Percentiles rank a stretch among this genome's conserved stretches.
These are phyloP conservation scores for Alectoris magna DNA, from an alignment of 2,797 vertebrate genomes.

Conservation along the genomic window DNA sequence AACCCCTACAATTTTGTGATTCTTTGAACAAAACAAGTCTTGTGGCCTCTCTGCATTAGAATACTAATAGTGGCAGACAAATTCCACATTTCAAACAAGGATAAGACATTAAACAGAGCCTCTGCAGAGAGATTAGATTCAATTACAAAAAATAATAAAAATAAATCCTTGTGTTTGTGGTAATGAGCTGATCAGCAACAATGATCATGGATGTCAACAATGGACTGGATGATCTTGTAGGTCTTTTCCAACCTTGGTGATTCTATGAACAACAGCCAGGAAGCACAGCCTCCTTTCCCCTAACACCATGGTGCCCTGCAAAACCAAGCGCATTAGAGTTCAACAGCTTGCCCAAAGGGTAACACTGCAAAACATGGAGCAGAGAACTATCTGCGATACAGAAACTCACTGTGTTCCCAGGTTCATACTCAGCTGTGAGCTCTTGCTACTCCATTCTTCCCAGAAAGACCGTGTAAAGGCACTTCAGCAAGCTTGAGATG, in stretches of 20 bases:
- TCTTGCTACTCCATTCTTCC: neutral
- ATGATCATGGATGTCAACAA: too few species aligned
- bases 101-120: constrained; percentile 45
- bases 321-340: neutral
- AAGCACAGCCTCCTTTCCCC: neutral
- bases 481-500: neutral
- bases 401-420: neutral
- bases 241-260: too few species aligned
- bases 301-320: neutral
- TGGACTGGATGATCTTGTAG: too few species aligned
- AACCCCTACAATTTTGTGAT: too few species aligned
- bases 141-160: neutral
- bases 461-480: neutral
- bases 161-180: constrained; percentile 30
- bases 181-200: neutral
- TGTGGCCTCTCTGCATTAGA: neutral
- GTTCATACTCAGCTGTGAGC: neutral
- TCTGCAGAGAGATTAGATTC: neutral
- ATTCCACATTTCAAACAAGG: constrained; percentile 57
- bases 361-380: neutral
- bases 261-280: neutral
- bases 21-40: neutral
- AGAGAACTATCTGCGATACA: neutral
- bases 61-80: constrained; percentile 52
- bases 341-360: neutral